A percentile compares a stretch with the other conserved stretches of the same genome.
Conservation (phyloP, 2,888 invertebrate species). For the Emmelina monodactyla region DNA sequence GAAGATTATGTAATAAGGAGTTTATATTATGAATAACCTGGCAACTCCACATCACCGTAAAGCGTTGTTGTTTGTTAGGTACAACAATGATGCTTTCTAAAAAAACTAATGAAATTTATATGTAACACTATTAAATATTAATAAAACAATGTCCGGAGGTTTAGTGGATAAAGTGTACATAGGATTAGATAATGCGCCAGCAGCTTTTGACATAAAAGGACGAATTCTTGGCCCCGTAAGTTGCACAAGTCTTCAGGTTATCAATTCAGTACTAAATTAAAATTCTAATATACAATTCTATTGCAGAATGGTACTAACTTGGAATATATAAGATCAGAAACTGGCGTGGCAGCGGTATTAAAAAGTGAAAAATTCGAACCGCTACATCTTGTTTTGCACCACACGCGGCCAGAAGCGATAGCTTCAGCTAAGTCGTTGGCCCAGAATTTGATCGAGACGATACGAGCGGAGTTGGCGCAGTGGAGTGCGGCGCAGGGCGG, state of each 20-base stretch:
- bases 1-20: too few species aligned
- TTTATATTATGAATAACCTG: too few species aligned
- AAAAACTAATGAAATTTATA: too few species aligned
- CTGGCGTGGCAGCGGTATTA: slow-evolving; percentile 77
- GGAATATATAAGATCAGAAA: slow-evolving; percentile 79
- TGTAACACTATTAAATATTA: too few species aligned
- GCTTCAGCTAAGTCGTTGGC: slow-evolving; percentile 76
- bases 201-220: slow-evolving; percentile 76
- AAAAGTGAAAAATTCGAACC: slow-evolving; percentile 76
- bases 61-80: too few species aligned
- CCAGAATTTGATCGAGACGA: slow-evolving; percentile 80
- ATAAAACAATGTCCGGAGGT: slow-evolving; percentile 57
- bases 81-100: too few species aligned
- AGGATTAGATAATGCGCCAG: slow-evolving; percentile 79
- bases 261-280: too few species aligned
- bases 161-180: slow-evolving; percentile 76
- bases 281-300: slow-evolving; percentile 3
- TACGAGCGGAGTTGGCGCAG: slow-evolving; percentile 68
- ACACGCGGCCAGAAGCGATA: slow-evolving; percentile 72
- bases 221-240: slow-evolving; percentile 73
- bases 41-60: too few species aligned
- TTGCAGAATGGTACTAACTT: slow-evolving; percentile 73
- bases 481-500: slow-evolving; percentile 53
- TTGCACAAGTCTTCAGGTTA: too few species aligned
- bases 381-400: slow-evolving; percentile 78